Evolutionary conservation across 1,140 invertebrate species (phyloP).

Genomic region (Marisa cornuarietis): DNA sequence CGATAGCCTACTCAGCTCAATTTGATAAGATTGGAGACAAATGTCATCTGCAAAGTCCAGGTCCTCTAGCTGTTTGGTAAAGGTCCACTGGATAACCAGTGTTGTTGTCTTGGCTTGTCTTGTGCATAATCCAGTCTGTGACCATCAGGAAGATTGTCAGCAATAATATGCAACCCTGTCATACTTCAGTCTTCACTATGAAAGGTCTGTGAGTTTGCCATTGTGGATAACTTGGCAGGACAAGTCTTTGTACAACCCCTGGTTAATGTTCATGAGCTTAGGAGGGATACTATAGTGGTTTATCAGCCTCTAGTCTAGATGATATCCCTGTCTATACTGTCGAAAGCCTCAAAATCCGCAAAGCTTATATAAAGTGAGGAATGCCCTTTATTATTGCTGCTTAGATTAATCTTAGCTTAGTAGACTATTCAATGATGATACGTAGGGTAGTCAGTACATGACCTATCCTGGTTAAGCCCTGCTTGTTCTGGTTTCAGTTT

Average conservation of each 20-base stretch:
- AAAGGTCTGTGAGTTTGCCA: constrained; percentile 32
- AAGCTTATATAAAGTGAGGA: constrained; percentile 42
- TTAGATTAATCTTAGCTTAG: too few species aligned
- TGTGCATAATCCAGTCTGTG: constrained; percentile 32
- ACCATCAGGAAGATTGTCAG: constrained; percentile 29
- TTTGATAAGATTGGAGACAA: neutral
- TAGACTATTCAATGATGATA: constrained; percentile 46
- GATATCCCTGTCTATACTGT: constrained; percentile 33
- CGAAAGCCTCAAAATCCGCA: too few species aligned
- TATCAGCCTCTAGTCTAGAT: constrained; percentile 36
- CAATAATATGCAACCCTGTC: constrained; percentile 35
- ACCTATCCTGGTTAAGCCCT: constrained; percentile 27
- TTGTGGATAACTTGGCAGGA: constrained; percentile 31
- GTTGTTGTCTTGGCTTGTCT: constrained; percentile 7
- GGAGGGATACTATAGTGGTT: constrained; percentile 36
- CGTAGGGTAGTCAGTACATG: constrained; percentile 39
- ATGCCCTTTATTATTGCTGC: too few species aligned
- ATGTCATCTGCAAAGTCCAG: too few species aligned
- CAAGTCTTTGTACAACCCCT: constrained; percentile 31
- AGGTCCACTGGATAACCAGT: constrained; percentile 29
- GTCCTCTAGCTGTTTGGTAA: constrained; percentile 17
- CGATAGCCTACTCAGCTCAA: too few species aligned
- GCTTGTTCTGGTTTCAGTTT: constrained; percentile 29
- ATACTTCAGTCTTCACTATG: constrained; percentile 25
- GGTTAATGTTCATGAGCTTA: constrained; percentile 35